Evolutionary conservation across 2,888 invertebrate genomes (phyloP).

Genomic region (Dolichomitus sp.): DNA sequence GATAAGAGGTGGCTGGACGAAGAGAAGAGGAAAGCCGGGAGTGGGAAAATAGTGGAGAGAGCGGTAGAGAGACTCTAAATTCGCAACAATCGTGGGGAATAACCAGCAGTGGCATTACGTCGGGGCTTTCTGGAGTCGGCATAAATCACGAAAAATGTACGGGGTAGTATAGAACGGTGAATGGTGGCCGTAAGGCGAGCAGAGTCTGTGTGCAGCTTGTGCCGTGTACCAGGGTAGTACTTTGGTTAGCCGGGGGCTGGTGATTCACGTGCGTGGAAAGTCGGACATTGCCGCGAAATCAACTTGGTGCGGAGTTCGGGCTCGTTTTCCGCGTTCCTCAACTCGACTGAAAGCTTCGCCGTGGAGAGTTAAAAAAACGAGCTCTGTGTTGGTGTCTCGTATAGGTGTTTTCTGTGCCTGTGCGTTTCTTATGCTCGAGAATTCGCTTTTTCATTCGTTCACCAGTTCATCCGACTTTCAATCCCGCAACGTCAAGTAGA

Average conservation of each 20-base stretch:
- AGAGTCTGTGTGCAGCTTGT: conserved; percentile 35
- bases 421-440: conserved; percentile 4
- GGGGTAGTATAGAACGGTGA: conserved; percentile 35
- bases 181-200: conserved; percentile 19
- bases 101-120: conserved; percentile 14
- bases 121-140: conserved; percentile 25
- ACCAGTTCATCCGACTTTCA: neutral
- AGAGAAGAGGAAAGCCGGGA: neutral
- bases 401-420: conserved; percentile 39
- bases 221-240: conserved; percentile 42
- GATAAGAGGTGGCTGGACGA: conserved; percentile 1
- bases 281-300: conserved; percentile 40
- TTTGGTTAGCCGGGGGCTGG: conserved; percentile 10
- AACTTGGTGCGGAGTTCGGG: conserved; percentile 29
- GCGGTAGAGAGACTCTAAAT: conserved; percentile 31
- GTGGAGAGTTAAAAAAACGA: conserved; percentile 20
- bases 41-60: conserved; percentile 15
- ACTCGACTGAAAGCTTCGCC: conserved; percentile 39
- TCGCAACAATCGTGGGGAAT: conserved; percentile 48
- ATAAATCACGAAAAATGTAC: conserved; percentile 59
- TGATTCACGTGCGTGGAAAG: conserved; percentile 59
- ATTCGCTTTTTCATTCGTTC: conserved; percentile 40
- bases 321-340: conserved; percentile 41
- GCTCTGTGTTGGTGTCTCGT: conserved; percentile 42
- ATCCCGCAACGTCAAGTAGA: conserved; percentile 23